These are phyloP conservation scores for Callopanchax toddi DNA, from an alignment of 2,113 vertebrate species.

Conservation along the genomic window DNA sequence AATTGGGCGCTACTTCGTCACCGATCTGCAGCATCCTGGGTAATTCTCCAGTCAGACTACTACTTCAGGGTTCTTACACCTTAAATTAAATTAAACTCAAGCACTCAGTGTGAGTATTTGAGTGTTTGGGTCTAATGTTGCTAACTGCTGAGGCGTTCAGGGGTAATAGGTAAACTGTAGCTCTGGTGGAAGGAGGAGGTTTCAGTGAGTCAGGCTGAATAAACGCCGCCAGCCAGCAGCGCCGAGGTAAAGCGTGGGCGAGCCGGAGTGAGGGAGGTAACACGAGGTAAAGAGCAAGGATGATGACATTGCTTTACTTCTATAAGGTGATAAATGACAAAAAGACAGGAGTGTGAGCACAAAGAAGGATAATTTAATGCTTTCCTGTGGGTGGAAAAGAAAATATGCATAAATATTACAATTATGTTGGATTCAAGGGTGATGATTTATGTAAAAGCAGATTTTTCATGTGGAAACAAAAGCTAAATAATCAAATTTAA, in stretches of 20 bases:
- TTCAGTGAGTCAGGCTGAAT: constrained; percentile 31
- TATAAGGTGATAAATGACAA: constrained; percentile 1
- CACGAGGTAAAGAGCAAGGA: constrained; percentile 3
- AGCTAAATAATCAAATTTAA: no score
- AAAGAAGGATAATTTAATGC: not conserved
- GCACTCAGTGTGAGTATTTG: no score
- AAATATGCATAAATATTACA: not conserved
- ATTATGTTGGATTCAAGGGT: not conserved
- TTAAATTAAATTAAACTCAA: no score
- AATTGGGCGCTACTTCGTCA: no score
- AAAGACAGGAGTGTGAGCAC: constrained; percentile 12
- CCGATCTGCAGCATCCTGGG: no score
- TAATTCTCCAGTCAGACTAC: no score
- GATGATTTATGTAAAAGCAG: constrained; percentile 5
- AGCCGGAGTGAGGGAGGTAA: not conserved
- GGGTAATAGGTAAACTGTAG: not conserved
- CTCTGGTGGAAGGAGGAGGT: no score
- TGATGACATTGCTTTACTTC: not conserved
- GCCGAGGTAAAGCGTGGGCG: constrained; percentile 17
- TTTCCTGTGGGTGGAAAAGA: not conserved
- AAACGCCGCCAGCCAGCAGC: not conserved
- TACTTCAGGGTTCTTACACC: no score
- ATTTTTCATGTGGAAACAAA: no score
- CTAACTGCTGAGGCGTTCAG: not conserved
- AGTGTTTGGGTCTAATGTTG: no score